phyloP scores from a whole-genome alignment of 2,113 vertebrate species.

The Malurus melanocephalus region DNA sequence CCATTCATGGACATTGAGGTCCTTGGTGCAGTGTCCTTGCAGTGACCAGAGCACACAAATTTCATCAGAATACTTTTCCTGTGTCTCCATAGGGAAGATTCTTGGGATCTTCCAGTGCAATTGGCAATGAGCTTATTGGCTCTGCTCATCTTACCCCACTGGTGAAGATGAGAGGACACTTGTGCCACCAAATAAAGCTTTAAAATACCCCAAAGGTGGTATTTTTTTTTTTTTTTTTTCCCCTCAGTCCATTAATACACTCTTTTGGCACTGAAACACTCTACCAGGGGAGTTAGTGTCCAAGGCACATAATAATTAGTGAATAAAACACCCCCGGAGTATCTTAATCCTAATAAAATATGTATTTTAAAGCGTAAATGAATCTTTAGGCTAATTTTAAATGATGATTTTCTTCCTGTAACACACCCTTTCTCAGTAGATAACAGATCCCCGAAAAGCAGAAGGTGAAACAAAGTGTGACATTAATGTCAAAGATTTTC shows the following conservation, averaged over 20 bases:
- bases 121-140: background rate
- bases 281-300: background rate
- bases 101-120: background rate
- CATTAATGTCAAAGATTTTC: background rate
- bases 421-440: background rate
- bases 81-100: background rate
- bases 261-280: slow-evolving; percentile 2
- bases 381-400: slow-evolving; percentile 18
- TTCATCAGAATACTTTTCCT: background rate
- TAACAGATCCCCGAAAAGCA: background rate
- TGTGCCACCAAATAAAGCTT: background rate
- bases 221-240: too few relatives aligned
- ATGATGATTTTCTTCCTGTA: background rate
- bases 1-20: background rate
- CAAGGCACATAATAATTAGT: background rate
- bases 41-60: background rate
- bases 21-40: background rate
- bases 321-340: slow-evolving; percentile 9
- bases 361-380: background rate
- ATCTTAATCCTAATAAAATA: slow-evolving; percentile 32
- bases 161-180: background rate
- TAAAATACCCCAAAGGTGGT: background rate
- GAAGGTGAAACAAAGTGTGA: background rate
- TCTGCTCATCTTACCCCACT: background rate
- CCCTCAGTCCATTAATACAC: background rate